These are phyloP conservation scores for Neopipo cinnamomea DNA, from an alignment of 2,113 vertebrate genomes.

Conservation along the genomic window DNA sequence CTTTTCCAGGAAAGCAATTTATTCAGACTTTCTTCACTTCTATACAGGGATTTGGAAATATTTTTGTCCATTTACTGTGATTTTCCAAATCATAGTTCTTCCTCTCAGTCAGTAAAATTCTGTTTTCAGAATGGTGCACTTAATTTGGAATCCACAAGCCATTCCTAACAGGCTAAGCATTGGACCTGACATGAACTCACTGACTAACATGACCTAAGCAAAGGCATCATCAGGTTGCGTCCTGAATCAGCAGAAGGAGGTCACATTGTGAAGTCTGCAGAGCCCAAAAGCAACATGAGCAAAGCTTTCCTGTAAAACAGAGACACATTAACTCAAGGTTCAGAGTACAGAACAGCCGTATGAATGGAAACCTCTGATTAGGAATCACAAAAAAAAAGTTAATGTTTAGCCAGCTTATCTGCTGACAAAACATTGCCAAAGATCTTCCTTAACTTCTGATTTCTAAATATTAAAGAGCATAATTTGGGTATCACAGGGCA, in stretches of 20 bases:
- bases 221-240: not conserved
- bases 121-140: not conserved
- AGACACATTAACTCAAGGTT: slow-evolving; percentile 61
- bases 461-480: not conserved
- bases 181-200: not conserved
- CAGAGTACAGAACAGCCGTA: slow-evolving; percentile 58
- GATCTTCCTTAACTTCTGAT: slow-evolving; percentile 35
- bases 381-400: slow-evolving; percentile 48
- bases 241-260: not conserved
- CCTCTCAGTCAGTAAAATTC: not conserved
- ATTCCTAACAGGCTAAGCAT: not conserved
- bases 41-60: not conserved
- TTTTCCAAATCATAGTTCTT: not conserved
- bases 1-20: not conserved
- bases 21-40: not conserved
- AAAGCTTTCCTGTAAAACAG: slow-evolving; percentile 59
- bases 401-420: slow-evolving; percentile 63
- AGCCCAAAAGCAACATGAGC: slow-evolving; percentile 2
- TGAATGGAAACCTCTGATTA: slow-evolving; percentile 71
- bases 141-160: not conserved
- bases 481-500: not conserved
- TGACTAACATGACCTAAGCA: not conserved
- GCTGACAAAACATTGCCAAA: slow-evolving; percentile 63
- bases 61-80: not conserved
- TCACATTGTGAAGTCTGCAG: slow-evolving; percentile 15